Percentiles rank a stretch among this genome's conserved stretches.
phyloP scores from a whole-genome alignment of 1,140 invertebrate genomes.

The Potamilus streckersoni region DNA sequence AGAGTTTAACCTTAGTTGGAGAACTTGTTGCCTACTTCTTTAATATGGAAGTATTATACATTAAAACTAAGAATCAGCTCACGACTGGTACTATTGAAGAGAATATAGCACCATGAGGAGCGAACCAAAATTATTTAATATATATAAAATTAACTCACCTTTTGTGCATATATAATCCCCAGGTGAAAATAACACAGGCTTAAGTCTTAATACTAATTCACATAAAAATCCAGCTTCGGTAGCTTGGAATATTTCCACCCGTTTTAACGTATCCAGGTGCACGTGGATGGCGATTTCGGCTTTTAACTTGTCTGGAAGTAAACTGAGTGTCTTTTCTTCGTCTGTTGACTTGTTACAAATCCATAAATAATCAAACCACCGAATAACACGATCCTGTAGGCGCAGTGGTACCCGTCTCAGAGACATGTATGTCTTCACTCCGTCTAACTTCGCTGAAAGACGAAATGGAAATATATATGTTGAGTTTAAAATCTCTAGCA shows the following conservation, averaged over 20 bases:
- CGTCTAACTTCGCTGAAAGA: conserved; percentile 92
- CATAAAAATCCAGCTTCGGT: conserved; percentile 98
- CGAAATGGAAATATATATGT: conserved; percentile 16
- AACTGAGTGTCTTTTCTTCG: conserved; percentile 81
- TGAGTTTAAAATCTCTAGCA: no score
- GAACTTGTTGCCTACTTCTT: no score
- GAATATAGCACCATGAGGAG: not conserved
- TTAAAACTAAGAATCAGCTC: no score
- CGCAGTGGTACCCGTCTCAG: conserved; percentile 94
- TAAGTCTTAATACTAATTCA: conserved; percentile 92
- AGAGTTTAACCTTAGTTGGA: no score
- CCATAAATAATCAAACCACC: conserved; percentile 99
- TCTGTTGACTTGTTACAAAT: conserved; percentile 98
- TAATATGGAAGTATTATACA: no score
- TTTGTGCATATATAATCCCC: conserved; percentile 99
- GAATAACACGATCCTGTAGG: conserved; percentile 97
- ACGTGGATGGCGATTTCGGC: conserved; percentile 99
- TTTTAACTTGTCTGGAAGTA: conserved; percentile 88
- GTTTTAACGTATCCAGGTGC: conserved; percentile 96
- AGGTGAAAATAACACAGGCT: conserved; percentile 96
- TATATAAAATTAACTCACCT: conserved; percentile 76
- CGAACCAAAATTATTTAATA: not conserved
- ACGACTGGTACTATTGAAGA: not conserved
- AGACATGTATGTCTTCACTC: conserved; percentile 98
- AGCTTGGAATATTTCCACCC: conserved; percentile 99